These are phyloP conservation scores for Gryon sp. DNA, from an alignment of 1,140 invertebrate genomes.

Conservation along the genomic window DNA sequence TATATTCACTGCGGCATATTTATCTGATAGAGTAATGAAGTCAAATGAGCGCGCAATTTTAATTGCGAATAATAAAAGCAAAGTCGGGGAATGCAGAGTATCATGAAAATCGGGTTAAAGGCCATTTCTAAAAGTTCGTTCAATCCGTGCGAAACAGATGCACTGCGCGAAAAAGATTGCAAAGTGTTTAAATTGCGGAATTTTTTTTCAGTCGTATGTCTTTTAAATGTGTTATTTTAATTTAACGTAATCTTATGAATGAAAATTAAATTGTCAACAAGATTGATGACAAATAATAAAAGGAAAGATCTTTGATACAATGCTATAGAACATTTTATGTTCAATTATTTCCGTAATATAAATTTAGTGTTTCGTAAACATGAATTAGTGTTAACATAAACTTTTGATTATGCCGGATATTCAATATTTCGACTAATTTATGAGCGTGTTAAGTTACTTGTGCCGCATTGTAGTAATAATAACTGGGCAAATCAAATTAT, in stretches of 20 bases:
- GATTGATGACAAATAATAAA: too few relatives aligned
- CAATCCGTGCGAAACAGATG: neutral
- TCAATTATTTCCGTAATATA: too few relatives aligned
- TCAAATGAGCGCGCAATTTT: constrained; percentile 53
- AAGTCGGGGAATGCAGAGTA: constrained; percentile 29
- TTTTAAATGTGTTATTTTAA: too few relatives aligned
- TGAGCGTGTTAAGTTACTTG: neutral
- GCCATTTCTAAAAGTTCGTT: too few relatives aligned
- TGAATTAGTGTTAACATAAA: constrained; percentile 9
- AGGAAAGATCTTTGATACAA: too few relatives aligned
- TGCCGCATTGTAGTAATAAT: neutral
- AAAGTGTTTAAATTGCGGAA: too few relatives aligned
- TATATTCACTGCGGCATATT: constrained; percentile 17
- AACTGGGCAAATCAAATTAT: constrained; percentile 8
- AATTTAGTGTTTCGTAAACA: too few relatives aligned
- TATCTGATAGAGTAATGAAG: constrained; percentile 50
- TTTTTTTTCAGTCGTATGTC: too few relatives aligned
- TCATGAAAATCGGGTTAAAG: constrained; percentile 49
- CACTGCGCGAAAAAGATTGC: too few relatives aligned
- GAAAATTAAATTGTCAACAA: too few relatives aligned
- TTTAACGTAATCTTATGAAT: too few relatives aligned
- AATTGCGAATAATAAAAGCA: constrained; percentile 60
- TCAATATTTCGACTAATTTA: constrained; percentile 8
- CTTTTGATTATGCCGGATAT: constrained; percentile 1
- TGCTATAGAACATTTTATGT: too few relatives aligned